Evolutionary conservation across 2,888 invertebrate species (phyloP).

Genomic region (Epistrophe eligans): DNA sequence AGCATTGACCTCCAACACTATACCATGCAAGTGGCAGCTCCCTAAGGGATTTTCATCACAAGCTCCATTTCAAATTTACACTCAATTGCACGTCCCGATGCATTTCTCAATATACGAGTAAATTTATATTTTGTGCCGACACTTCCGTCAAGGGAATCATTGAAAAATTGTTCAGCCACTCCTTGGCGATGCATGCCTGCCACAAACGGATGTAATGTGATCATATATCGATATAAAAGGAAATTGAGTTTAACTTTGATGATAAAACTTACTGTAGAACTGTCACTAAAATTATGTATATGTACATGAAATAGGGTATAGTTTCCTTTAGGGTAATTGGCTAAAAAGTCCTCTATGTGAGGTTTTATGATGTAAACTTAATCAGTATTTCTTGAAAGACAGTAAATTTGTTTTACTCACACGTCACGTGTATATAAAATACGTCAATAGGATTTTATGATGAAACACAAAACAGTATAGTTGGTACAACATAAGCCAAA

Average conservation of each 20-base stretch:
- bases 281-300: constrained; percentile 46
- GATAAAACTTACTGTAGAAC: constrained; percentile 48
- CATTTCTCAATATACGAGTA: constrained; percentile 4
- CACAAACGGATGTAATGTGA: constrained; percentile 56
- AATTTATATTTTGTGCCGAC: constrained; percentile 39
- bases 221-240: constrained; percentile 45
- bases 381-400: neutral
- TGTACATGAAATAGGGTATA: neutral
- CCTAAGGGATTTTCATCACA: constrained; percentile 26
- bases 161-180: constrained; percentile 28
- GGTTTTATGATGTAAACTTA: constrained; percentile 8
- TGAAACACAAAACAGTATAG: neutral
- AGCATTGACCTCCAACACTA: neutral
- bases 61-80: constrained; percentile 12
- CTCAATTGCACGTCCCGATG: constrained; percentile 8
- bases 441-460: constrained; percentile 1
- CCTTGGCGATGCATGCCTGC: neutral
- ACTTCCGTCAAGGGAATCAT: constrained; percentile 61
- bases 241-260: constrained; percentile 64
- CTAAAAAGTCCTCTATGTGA: neutral
- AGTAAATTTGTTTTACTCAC: neutral
- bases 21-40: constrained; percentile 23
- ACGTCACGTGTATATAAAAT: neutral
- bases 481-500: constrained; percentile 28
- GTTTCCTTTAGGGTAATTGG: constrained; percentile 6